A percentile compares a stretch with the other conserved stretches of the same genome.
phyloP scores from a whole-genome alignment of 2,113 vertebrate species.

The Octodon degus region DNA sequence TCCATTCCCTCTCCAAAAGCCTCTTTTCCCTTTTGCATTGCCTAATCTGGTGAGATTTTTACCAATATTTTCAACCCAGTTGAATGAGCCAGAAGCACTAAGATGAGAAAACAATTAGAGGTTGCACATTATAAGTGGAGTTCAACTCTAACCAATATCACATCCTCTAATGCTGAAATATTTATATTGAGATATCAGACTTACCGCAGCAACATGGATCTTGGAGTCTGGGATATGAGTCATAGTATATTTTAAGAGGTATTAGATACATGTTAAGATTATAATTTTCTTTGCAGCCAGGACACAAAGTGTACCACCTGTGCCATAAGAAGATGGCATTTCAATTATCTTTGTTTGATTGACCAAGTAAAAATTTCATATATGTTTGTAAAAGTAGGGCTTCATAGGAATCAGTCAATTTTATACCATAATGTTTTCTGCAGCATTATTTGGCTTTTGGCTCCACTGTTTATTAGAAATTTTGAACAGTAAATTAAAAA shows the following conservation, averaged over 20 bases:
- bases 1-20: background rate
- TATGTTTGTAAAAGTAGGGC: background rate
- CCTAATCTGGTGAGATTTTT: background rate
- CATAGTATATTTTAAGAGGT: conserved; percentile 50
- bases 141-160: background rate
- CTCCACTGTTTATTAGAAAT: conserved; percentile 26
- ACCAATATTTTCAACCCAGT: background rate
- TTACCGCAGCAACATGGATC: background rate
- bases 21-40: background rate
- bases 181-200: background rate
- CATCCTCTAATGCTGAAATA: background rate
- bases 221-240: conserved; percentile 27
- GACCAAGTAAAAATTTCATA: background rate
- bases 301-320: conserved; percentile 12
- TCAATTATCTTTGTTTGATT: conserved; percentile 37
- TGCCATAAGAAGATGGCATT: conserved; percentile 62
- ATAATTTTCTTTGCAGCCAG: conserved; percentile 40
- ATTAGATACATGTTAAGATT: conserved; percentile 38
- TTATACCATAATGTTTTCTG: background rate
- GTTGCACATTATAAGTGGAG: background rate
- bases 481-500: conserved; percentile 51
- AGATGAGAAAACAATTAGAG: background rate
- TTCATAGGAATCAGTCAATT: background rate
- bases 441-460: background rate
- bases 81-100: conserved; percentile 10